These are phyloP conservation scores for Pseudanteris insignis DNA, from an alignment of 2,888 invertebrate genomes.

Conservation along the genomic window DNA sequence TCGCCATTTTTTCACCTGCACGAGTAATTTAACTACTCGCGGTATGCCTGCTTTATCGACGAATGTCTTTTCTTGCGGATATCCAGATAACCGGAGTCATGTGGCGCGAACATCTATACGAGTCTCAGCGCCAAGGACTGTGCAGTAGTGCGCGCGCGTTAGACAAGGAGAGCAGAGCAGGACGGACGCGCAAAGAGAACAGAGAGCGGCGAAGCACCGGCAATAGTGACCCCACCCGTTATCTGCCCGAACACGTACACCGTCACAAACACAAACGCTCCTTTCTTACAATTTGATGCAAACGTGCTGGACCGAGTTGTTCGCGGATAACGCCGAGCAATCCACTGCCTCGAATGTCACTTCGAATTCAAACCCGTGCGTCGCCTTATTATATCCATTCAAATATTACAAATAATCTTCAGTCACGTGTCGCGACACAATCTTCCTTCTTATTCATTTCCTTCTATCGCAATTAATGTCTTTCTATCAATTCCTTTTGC, in stretches of 20 bases:
- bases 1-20: constrained; percentile 8
- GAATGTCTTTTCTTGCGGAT: constrained; percentile 41
- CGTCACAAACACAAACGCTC: constrained; percentile 24
- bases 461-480: too few species aligned
- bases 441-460: too few species aligned
- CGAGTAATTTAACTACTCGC: constrained; percentile 28
- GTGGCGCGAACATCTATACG: constrained; percentile 35
- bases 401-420: constrained; percentile 25
- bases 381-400: constrained; percentile 31
- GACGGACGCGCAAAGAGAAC: constrained; percentile 8
- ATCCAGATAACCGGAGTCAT: constrained; percentile 39
- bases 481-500: too few species aligned
- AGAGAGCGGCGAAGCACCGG: constrained; percentile 29
- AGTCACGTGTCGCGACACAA: constrained; percentile 5
- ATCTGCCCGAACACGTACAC: constrained; percentile 26
- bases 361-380: constrained; percentile 40
- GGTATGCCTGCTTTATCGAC: constrained; percentile 40
- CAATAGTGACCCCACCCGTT: constrained; percentile 42
- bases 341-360: constrained; percentile 50
- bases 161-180: constrained; percentile 4
- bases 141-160: constrained; percentile 12
- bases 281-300: constrained; percentile 32
- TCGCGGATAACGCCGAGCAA: constrained; percentile 46
- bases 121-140: constrained; percentile 34
- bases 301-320: constrained; percentile 41